Base-by-base conservation (phyloP, 2,113 vertebrate genomes). In the Numenius arquata region DNA sequence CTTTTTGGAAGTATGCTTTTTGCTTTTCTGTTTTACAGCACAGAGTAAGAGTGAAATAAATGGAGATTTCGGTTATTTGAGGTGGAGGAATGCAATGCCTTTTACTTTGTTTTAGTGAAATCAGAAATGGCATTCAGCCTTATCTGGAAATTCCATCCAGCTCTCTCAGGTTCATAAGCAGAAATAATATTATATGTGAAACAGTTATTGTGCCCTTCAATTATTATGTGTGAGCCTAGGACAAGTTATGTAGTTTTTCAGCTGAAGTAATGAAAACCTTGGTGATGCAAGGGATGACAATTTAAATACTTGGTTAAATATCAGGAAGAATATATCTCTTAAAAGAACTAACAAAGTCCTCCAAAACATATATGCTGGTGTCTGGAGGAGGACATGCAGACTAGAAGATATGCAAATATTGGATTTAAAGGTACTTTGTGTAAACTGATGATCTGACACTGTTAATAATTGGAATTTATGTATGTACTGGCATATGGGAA, bases 341-440 rank as follows among this genome's bases (percentile, higher is more conserved):
- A 59, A 75, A 36, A 92, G 86, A 77, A 63, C 72, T 63, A 66
- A 77, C n/a, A 62, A 63, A 94, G 47, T 63, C 70, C 25, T 93
- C 48, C 58, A 34, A 72, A 91, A 89, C 65, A 52, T 75, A 29
- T 23, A 53, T 63, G 47, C 32, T 77, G 23, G 40, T 78, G 30
- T 81, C 83, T 81, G 80, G 83, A 63, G 76, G 79, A 90, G 63
- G 63, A 66, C 88, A 18, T 16, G 29, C 47, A 63, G 83, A 71
- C 47, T 30, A 79, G 55, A 81, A 86, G 70, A 53, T 71, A 84
- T 67, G 47, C 73, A 92, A 92, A 92, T 95, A 92, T 41, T 90
- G 45, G 65, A 55, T 95, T 92, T 90, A 81, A 93, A 85, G 83
- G 55, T 92, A 90, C 52, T 90, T 94, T 90, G 23, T 80, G 30